Percentiles rank a stretch among this genome's conserved stretches.
Evolutionary conservation across 2,113 vertebrate species (phyloP).

Genomic region (Agelaius tricolor): DNA sequence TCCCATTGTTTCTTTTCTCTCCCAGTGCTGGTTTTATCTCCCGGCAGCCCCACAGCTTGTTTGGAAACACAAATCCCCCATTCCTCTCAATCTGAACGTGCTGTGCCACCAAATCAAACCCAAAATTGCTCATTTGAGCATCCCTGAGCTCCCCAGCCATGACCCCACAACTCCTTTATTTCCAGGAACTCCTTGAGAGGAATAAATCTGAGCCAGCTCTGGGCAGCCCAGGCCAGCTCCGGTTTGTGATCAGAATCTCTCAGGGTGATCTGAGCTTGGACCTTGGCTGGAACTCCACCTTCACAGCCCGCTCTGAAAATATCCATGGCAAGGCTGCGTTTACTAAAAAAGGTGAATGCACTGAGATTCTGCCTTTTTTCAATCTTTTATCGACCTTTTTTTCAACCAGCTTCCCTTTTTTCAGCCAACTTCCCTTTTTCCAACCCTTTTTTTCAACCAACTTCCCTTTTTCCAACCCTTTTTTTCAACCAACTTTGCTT

Average conservation of each 20-base stretch:
- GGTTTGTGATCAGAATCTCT: not conserved
- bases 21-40: no score
- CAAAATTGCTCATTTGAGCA: not conserved
- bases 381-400: not conserved
- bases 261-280: accelerated
- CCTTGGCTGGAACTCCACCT: not conserved
- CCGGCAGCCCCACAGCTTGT: no score
- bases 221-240: not conserved
- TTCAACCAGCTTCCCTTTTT: not conserved
- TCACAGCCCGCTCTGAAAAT: not conserved
- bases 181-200: not conserved
- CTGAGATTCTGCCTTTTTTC: not conserved
- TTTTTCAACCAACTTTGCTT: no score
- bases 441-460: not conserved
- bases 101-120: not conserved
- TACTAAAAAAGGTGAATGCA: no score
- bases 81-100: not conserved
- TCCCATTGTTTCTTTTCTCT: no score
- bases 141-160: not conserved
- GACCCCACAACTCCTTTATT: not conserved
- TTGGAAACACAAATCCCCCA: no score
- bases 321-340: not conserved
- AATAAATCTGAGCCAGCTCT: no score
- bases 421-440: not conserved
- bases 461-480: no score